A percentile compares a stretch with the other conserved stretches of the same genome.
phyloP scores from a whole-genome alignment of 2,888 invertebrate species.

The Chrysolina oricalcia region DNA sequence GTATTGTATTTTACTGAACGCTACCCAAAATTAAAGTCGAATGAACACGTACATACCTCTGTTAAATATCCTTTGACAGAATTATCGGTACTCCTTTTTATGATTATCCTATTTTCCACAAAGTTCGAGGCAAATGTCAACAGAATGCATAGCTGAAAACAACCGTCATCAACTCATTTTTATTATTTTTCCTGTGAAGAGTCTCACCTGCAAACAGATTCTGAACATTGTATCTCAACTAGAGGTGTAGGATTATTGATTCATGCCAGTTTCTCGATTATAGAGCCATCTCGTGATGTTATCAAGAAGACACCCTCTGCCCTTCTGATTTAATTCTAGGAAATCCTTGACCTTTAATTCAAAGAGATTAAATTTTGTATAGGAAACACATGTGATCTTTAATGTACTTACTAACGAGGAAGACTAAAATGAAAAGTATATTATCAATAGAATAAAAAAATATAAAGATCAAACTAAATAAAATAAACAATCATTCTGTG shows the following conservation, averaged over 20 bases:
- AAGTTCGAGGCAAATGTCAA: conserved; percentile 31
- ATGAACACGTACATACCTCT: conserved; percentile 75
- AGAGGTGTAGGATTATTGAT: conserved; percentile 20
- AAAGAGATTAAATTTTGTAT: too few relatives aligned
- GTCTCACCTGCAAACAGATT: conserved; percentile 58
- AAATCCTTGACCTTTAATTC: not conserved
- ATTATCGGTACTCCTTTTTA: conserved; percentile 85
- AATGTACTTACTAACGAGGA: too few relatives aligned
- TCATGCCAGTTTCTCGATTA: not conserved
- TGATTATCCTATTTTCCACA: conserved; percentile 48
- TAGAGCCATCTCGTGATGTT: conserved; percentile 23
- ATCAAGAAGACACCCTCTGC: not conserved
- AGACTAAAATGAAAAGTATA: too few relatives aligned
- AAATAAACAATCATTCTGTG: too few relatives aligned
- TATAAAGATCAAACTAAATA: too few relatives aligned
- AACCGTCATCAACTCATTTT: conserved; percentile 23
- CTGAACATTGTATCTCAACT: conserved; percentile 51
- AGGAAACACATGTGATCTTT: too few relatives aligned
- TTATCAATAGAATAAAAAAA: too few relatives aligned
- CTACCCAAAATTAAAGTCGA: not conserved
- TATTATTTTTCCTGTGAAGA: conserved; percentile 22
- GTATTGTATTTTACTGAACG: too few relatives aligned
- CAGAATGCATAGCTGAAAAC: conserved; percentile 45
- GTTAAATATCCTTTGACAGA: conserved; percentile 88
- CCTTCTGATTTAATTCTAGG: conserved; percentile 12